A percentile compares a stretch with the other conserved stretches of the same genome.
phyloP scores from a whole-genome alignment of 2,797 vertebrate genomes.

The Botia kubotai region DNA sequence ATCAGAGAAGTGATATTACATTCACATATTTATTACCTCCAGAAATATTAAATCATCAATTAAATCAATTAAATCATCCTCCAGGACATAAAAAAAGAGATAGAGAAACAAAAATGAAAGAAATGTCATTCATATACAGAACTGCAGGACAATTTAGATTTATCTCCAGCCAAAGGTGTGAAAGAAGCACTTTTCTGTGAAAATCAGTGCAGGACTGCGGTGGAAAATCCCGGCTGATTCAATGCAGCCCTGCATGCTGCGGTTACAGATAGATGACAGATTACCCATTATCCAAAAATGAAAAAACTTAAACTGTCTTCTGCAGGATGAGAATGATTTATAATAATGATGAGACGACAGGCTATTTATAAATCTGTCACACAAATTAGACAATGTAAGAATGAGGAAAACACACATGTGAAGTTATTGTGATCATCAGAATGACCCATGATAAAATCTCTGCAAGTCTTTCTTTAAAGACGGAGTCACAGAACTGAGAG shows the following conservation, averaged over 20 bases:
- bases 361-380: not conserved
- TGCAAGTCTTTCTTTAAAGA: no score
- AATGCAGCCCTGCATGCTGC: not conserved
- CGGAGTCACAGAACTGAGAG: no score
- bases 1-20: constrained; percentile 24
- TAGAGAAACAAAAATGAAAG: not conserved
- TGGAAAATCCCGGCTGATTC: constrained; percentile 20
- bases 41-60: no score
- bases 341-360: constrained; percentile 1
- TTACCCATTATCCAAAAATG: not conserved
- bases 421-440: no score
- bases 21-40: constrained; percentile 5
- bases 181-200: constrained; percentile 21
- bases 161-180: constrained; percentile 11
- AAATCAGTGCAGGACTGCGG: not conserved
- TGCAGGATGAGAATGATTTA: not conserved
- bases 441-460: no score
- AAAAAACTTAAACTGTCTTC: not conserved
- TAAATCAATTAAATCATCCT: constrained; percentile 14
- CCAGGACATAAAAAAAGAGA: constrained; percentile 1
- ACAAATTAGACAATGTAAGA: constrained; percentile 1
- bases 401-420: not conserved
- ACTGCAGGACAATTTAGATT: constrained; percentile 1
- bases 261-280: not conserved
- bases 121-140: constrained; percentile 10